Base-by-base conservation (phyloP, 2,888 invertebrate species). In the Nesidiocoris tenuis region DNA sequence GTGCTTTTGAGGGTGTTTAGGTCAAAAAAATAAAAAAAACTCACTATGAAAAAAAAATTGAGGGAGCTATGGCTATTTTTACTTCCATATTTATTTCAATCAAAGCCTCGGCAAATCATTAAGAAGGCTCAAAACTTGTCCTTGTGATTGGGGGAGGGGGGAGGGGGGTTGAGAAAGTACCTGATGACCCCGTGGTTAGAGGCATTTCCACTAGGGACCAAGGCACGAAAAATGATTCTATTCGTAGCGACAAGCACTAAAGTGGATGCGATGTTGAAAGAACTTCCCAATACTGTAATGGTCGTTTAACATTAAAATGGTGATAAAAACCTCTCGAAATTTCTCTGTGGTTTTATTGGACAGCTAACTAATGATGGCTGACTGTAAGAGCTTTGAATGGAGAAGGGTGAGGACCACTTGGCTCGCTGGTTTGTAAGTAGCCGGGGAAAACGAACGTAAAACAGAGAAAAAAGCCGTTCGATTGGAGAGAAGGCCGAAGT, bases 341-440 rank as follows among this genome's bases (percentile, higher is more conserved):
- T 39, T 39, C 39, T 39, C 64, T n/a, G 23, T 2, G 64, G 64
- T 18, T 64, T 64, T 64, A 25, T 64, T 64, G 64, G 64, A 64
- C 64, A 64, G 64, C 25, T 64, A 64, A 64, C 25, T 64, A 64
- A 64, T 64, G 25, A 64, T 64, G 64, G 64, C 39, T 64, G 64
- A 64, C 64, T 39, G 5, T 64, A 64, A 25, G 64, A 64, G 64
- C 39, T 64, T 18, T 18, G 61, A 21, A 9, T 9, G 61, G 19
- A 61, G 61, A 1, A 2, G 61, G 19, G 61, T 2, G 3, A 5
- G 64, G 25, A 12, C 1, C 1, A 25, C 25, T 24, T 17, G 25
- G 24, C 39, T 64, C 25, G 64, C 64, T 25, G 64, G 64, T 25
- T 39, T 12, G 5, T 39, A 3, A 12, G 39, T 39, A 39, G 39